Conservation (phyloP, 2,113 vertebrate species). For the Ranitomeya variabilis region DNA sequence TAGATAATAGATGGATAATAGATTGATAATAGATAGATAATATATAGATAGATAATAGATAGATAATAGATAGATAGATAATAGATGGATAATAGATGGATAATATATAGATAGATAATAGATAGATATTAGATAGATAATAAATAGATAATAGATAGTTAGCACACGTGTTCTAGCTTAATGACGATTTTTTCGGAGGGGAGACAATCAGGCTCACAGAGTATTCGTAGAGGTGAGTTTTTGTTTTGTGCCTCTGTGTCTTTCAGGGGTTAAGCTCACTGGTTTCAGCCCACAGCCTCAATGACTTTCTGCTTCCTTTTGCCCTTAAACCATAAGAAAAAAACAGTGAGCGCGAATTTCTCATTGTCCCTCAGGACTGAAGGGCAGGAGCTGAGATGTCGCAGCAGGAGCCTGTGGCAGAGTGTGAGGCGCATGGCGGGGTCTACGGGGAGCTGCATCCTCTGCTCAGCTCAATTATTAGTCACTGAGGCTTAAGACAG, state of each 20-base stretch:
- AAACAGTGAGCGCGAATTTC: conserved; percentile 15
- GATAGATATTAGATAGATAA: too few species aligned
- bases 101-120: too few species aligned
- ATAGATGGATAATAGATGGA: too few species aligned
- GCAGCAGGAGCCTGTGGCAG: conserved; percentile 18
- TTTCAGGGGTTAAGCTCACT: neutral
- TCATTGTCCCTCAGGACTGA: conserved; percentile 30
- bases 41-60: too few species aligned
- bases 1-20: too few species aligned
- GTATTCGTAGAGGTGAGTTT: neutral
- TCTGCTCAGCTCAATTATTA: conserved; percentile 17
- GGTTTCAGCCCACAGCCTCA: neutral
- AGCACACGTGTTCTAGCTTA: too few species aligned
- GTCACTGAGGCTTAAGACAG: neutral
- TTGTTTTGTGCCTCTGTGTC: neutral
- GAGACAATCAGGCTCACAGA: neutral
- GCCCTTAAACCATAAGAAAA: conserved; percentile 5
- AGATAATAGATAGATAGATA: too few species aligned
- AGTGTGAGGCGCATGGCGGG: neutral
- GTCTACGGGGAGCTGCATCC: neutral
- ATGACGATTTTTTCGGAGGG: neutral
- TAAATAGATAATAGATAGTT: too few species aligned
- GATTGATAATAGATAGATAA: too few species aligned
- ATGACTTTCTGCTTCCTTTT: neutral
- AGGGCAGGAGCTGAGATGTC: conserved; percentile 18